A percentile compares a stretch with the other conserved stretches of the same genome.
phyloP scores from a whole-genome alignment of 2,113 vertebrate genomes.

The Etheostoma spectabile region DNA sequence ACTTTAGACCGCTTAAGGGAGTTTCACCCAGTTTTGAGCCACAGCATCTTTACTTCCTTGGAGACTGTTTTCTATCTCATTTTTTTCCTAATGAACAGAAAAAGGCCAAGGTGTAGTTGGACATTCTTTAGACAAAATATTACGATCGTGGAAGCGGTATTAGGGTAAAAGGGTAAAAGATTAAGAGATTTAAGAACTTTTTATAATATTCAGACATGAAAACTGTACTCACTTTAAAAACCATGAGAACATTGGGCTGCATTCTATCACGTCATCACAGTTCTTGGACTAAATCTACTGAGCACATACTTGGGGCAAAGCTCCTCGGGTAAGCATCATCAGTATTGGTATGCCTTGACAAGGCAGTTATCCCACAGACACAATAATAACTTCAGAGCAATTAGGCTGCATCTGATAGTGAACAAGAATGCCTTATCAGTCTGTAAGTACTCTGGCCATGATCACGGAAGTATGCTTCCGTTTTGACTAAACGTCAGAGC shows the following conservation, averaged over 20 bases:
- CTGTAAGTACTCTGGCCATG: slow-evolving; percentile 43
- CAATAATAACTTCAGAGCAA: slow-evolving; percentile 59
- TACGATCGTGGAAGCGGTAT: neutral
- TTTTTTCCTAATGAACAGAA: slow-evolving; percentile 43
- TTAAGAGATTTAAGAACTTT: neutral
- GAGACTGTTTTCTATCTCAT: slow-evolving; percentile 14
- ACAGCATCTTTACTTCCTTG: slow-evolving; percentile 33
- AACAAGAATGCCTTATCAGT: slow-evolving; percentile 56
- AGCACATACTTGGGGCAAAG: slow-evolving; percentile 32
- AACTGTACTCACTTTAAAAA: neutral
- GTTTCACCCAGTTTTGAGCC: slow-evolving; percentile 44
- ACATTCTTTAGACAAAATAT: slow-evolving; percentile 5
- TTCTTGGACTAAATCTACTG: slow-evolving; percentile 4
- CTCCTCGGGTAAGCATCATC: slow-evolving; percentile 13
- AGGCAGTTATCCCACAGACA: slow-evolving; percentile 45
- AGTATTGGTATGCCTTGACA: slow-evolving; percentile 38
- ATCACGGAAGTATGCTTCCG: slow-evolving; percentile 58
- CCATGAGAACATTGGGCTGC: neutral
- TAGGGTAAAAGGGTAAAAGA: neutral
- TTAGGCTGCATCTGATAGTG: slow-evolving; percentile 70
- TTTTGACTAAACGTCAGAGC: slow-evolving; percentile 11
- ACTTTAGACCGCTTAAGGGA: slow-evolving; percentile 36
- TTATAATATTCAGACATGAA: neutral
- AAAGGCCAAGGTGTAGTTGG: slow-evolving; percentile 29
- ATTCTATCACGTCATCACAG: neutral